phyloP scores from a whole-genome alignment of 2,888 invertebrate genomes.

The Boloria selene region DNA sequence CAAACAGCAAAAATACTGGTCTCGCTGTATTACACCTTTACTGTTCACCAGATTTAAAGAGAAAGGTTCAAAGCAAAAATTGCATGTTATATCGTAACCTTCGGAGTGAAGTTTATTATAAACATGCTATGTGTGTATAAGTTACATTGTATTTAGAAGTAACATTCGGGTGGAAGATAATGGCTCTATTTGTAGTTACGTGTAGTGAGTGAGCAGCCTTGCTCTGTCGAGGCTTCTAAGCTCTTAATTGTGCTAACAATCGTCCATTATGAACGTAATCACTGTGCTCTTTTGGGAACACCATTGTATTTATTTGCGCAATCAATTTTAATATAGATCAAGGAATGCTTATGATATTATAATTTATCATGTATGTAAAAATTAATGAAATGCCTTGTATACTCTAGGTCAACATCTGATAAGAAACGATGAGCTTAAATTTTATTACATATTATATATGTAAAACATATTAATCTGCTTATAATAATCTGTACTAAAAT shows the following conservation, averaged over 20 bases:
- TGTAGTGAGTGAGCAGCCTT: constrained; percentile 57
- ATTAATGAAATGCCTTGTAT: too few species aligned
- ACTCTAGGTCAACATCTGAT: too few species aligned
- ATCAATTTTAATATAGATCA: constrained; percentile 38
- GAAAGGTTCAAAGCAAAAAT: too few species aligned
- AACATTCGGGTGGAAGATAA: constrained; percentile 30
- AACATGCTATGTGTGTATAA: neutral
- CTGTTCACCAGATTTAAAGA: too few species aligned
- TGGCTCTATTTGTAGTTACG: constrained; percentile 50
- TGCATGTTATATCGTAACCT: too few species aligned
- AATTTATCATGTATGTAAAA: too few species aligned
- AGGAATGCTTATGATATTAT: constrained; percentile 15
- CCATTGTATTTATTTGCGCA: constrained; percentile 41
- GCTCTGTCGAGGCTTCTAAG: constrained; percentile 59
- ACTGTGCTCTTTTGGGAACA: constrained; percentile 44
- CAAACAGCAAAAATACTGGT: too few species aligned
- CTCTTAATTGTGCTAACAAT: constrained; percentile 74
- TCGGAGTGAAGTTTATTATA: neutral
- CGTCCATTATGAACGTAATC: constrained; percentile 59
- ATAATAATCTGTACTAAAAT: too few species aligned
- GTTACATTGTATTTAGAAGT: constrained; percentile 13
- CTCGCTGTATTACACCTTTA: too few species aligned
- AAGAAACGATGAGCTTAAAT: too few species aligned
- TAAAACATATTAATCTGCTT: too few species aligned
- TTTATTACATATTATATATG: too few species aligned